These are phyloP conservation scores for Callipepla californica DNA, from an alignment of 2,113 vertebrate genomes.

Conservation along the genomic window DNA sequence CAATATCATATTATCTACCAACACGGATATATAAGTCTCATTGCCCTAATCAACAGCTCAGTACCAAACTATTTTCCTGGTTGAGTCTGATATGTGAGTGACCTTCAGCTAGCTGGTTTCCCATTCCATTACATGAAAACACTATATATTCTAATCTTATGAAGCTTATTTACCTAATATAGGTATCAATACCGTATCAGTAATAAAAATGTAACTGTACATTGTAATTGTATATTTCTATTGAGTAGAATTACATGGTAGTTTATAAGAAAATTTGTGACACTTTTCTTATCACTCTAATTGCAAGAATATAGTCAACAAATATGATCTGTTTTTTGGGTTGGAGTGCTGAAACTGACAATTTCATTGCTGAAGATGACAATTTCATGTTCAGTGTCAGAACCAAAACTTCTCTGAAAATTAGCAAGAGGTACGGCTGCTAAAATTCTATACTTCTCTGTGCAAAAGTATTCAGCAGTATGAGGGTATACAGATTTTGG, in stretches of 20 bases:
- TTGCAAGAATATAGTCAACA: not conserved
- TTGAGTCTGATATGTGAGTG: not conserved
- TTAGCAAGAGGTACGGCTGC: not conserved
- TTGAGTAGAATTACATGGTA: not conserved
- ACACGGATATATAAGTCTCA: constrained; percentile 16
- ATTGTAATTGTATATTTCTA: not conserved
- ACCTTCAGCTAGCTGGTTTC: not conserved
- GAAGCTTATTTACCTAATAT: not conserved
- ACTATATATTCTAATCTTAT: not conserved
- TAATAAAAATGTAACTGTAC: not conserved
- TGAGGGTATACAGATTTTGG: not conserved
- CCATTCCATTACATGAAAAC: not conserved
- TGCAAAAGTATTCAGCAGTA: not conserved
- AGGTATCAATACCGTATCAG: not conserved
- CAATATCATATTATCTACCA: constrained; percentile 14
- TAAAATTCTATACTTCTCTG: not conserved
- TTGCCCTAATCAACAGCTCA: not conserved
- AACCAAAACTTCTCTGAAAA: not conserved
- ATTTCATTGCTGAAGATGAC: not conserved
- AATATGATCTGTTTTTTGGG: not conserved
- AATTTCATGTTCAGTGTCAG: not conserved
- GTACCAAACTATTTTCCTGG: not conserved
- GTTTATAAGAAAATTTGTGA: not conserved
- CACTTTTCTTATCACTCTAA: not conserved
- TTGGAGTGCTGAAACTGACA: not conserved